A percentile compares a stretch with the other conserved stretches of the same genome.
Conservation (phyloP, 2,797 vertebrate genomes). For the Eupleurogrammus muticus region DNA sequence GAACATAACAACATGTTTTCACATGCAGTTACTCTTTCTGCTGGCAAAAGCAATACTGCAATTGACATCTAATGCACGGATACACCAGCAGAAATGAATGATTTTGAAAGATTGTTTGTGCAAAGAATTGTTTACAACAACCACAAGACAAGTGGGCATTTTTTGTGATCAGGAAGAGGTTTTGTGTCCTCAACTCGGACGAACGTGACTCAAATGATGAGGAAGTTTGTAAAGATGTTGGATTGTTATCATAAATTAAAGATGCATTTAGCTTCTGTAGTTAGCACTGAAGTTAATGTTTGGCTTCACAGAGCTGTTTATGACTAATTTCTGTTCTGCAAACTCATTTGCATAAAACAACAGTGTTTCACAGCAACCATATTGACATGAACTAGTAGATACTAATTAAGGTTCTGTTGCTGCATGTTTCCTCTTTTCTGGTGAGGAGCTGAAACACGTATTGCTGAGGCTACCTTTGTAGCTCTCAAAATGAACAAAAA, state of each 20-base stretch:
- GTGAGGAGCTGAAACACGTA: too few species aligned
- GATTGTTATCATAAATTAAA: background rate
- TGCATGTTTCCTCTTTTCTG: too few species aligned
- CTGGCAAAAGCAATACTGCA: background rate
- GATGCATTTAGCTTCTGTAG: background rate
- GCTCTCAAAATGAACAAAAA: too few species aligned
- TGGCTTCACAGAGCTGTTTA: background rate
- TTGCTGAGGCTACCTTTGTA: too few species aligned
- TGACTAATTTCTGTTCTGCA: background rate
- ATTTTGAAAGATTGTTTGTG: too few species aligned
- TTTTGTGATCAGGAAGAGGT: background rate
- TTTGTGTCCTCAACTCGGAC: background rate
- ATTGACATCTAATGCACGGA: background rate
- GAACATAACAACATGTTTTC: too few species aligned
- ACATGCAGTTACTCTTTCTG: background rate
- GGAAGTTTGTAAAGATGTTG: background rate
- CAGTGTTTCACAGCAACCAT: too few species aligned
- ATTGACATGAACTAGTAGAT: too few species aligned
- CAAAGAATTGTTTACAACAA: background rate
- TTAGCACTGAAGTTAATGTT: background rate
- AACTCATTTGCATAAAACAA: conserved; percentile 1
- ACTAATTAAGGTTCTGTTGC: too few species aligned
- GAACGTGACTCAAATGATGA: background rate
- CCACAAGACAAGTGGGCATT: background rate
- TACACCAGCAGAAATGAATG: too few species aligned